These are phyloP conservation scores for Pterobdella sp. DNA, from an alignment of 2,888 invertebrate species.

Conservation along the genomic window DNA sequence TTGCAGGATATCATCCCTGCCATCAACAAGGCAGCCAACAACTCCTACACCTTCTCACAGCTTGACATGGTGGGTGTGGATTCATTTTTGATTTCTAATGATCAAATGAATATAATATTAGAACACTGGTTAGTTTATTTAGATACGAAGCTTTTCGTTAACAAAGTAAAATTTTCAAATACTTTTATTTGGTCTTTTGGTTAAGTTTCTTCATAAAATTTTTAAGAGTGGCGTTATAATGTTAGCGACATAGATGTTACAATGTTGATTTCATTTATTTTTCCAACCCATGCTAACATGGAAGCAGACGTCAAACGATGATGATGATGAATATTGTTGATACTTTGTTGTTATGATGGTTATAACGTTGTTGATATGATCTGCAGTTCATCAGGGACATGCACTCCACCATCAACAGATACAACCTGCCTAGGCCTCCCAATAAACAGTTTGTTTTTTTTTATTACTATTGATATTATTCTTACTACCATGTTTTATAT, in stretches of 20 bases:
- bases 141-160: too few species aligned
- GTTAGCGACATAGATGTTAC: too few species aligned
- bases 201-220: too few species aligned
- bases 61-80: slow-evolving; percentile 5
- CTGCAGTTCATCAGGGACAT: slow-evolving; percentile 23
- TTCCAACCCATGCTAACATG: too few species aligned
- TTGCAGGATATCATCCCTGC: slow-evolving; percentile 17
- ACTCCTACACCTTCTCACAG: slow-evolving; percentile 8
- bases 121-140: too few species aligned
- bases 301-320: not conserved
- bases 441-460: not conserved
- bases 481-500: too few species aligned
- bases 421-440: slow-evolving; percentile 18
- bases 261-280: not conserved
- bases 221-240: too few species aligned
- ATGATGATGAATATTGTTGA: not conserved
- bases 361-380: not conserved
- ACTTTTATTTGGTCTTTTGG: not conserved
- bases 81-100: not conserved
- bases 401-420: slow-evolving; percentile 1
- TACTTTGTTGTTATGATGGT: not conserved
- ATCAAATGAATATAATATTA: not conserved
- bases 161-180: too few species aligned
- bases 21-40: slow-evolving; percentile 1
- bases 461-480: too few species aligned